Conservation (phyloP, 2,797 vertebrate species). For the Siniperca undulata region DNA sequence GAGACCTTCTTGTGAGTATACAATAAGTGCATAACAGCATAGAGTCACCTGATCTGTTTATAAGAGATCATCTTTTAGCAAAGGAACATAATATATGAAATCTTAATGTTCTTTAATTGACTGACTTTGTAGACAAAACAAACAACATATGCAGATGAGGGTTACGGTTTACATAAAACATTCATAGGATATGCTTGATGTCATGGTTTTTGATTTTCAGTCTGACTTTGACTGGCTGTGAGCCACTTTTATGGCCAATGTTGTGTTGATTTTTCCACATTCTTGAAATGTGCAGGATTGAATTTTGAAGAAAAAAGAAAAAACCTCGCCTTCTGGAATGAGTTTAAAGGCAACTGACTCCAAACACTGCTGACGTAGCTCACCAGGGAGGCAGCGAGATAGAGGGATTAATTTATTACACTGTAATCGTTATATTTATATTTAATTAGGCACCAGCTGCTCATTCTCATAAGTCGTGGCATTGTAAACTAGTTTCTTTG, state of each 20-base stretch:
- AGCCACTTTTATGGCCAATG: not conserved
- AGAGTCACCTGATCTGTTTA: not conserved
- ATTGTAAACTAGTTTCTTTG: conserved; percentile 27
- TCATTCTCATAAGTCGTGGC: conserved; percentile 12
- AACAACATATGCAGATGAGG: not conserved
- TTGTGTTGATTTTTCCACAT: conserved; percentile 14
- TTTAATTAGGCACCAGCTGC: conserved; percentile 69
- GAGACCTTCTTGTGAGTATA: not conserved
- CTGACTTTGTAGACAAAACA: not conserved
- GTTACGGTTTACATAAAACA: not conserved
- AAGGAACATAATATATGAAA: not conserved
- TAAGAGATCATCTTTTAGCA: not conserved
- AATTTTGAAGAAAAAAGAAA: not conserved
- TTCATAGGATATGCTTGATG: not conserved
- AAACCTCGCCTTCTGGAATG: not conserved
- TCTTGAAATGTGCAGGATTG: not conserved
- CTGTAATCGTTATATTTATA: conserved; percentile 70
- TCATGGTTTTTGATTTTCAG: not conserved
- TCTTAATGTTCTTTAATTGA: not conserved
- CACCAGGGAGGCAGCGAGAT: conserved; percentile 25
- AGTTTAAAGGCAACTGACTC: conserved; percentile 39
- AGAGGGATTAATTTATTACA: conserved; percentile 68
- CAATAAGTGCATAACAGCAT: not conserved
- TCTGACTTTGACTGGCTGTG: not conserved
- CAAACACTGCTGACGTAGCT: conserved; percentile 41